Base-by-base conservation (phyloP, 2,888 invertebrate species). In the Leistus spinibarbis region DNA sequence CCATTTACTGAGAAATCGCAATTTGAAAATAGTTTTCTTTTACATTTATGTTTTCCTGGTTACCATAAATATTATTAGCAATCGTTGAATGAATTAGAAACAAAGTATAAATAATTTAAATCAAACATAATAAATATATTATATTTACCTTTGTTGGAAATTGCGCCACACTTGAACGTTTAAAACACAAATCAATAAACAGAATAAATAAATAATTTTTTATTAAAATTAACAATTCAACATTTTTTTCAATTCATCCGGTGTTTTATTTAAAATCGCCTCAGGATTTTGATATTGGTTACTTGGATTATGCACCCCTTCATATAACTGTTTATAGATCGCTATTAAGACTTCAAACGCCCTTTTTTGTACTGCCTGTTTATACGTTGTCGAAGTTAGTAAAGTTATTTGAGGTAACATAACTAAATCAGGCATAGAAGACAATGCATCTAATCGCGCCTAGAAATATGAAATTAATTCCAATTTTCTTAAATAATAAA, bases 371-470 rank as follows among this genome's bases (percentile, higher is more conserved):
- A 94, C 91, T n/a, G 88, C 85, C 24, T 88, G 87, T 78, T 92
- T 91, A 84, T 94, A 93, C 73, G 90, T 90, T 73, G 92, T 92
- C 81, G 96, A 96, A 80, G 94, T 89, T 19, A 98, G 88, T 68
- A 96, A 88, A 81, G 92, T 92, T 77, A 97, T 92, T 87, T 98
- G 98, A 0, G 95, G 95, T 77, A 98, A 85, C 24, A 94, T 87
- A 78, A 95, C 88, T 40, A 92, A 89, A 83, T 98, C 97, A 13
- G 97, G 96, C 83, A 93, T 91, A 16, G 92, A 91, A 69, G 97
- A 86, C 82, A 96, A 95, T 80, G 92, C 91, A 84, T 98, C 96
- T 88, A 98, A 90, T 85, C 97, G 97, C 79, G 91, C 92, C 93
- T 92, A 83, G 64, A 88, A 88, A 77, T 2, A 40, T 40, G 40